These are phyloP conservation scores for Lamellibrachia satsuma DNA, from an alignment of 2,888 invertebrate genomes.

Conservation along the genomic window DNA sequence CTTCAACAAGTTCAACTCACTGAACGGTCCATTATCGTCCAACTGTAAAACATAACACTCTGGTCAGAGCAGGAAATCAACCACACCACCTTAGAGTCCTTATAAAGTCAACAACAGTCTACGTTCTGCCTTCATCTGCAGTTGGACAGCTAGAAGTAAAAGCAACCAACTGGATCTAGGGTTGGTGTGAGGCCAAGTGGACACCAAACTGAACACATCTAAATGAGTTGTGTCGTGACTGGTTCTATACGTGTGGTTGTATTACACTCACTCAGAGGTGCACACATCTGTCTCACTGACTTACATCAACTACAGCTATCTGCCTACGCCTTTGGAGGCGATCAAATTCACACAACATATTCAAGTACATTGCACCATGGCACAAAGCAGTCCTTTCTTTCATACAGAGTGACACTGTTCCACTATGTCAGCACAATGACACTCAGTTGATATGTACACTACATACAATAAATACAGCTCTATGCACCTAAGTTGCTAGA, in stretches of 20 bases:
- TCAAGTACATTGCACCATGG: not conserved
- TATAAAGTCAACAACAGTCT: not conserved
- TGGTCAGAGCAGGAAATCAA: not conserved
- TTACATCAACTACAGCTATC: not conserved
- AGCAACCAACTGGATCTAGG: not conserved
- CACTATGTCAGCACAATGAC: not conserved
- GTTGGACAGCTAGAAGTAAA: not conserved
- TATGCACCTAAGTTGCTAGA: too few relatives aligned
- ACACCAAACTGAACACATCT: not conserved
- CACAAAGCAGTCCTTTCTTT: not conserved
- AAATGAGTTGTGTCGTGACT: not conserved
- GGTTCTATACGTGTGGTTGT: not conserved
- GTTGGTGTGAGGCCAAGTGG: not conserved
- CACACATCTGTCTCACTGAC: not conserved
- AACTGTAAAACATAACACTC: conserved; percentile 28
- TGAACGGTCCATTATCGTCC: conserved; percentile 82
- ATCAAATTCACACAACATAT: not conserved
- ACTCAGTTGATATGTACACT: not conserved
- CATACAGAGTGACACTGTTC: not conserved
- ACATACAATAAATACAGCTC: not conserved
- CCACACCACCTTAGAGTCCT: not conserved
- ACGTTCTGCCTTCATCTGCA: not conserved
- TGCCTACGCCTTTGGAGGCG: not conserved
- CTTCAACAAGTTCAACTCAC: conserved; percentile 81
- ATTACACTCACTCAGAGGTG: too few relatives aligned